Base-by-base conservation (phyloP, 2,888 invertebrate genomes). In the Meiosimyza platycephala region DNA sequence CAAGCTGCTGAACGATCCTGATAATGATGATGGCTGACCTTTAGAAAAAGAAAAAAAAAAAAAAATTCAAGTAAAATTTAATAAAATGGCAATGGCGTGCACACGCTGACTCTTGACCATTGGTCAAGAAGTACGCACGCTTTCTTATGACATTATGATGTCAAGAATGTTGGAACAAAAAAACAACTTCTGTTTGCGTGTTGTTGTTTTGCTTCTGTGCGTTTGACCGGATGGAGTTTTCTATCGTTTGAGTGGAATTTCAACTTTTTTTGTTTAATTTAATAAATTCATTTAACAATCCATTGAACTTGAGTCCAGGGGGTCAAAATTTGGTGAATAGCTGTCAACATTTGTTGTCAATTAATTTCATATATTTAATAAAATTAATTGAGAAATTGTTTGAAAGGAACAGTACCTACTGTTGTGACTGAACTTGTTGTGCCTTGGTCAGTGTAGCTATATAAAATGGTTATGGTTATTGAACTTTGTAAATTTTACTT, bases 21-120 rank as follows among this genome's bases (percentile, higher is more conserved):
- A 82, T 84, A 84, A 84, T 84, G 80, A 84, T 79, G 80, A 81
- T 82, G 80, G 83, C 85, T 85, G 84, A 85, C 84, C 84, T 83
- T 78, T 79, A 64, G 62, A 68, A 65, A 72, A 28, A 28, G 3
- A 2, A 28, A 4, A 28, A 28, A 28, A 28, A 28, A 28, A 28
- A 28, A 4, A 28, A 71, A 75, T n/a, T 50, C 11, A 50, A 12
- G 50, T 15, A 59, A 64, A 65, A 69, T 57, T 74, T 72, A 63
- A 51, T 63, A 82, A 85, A 85, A 85, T 85, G 84, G 85, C 78
- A 80, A 72, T 67, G 52, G 64, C 71, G 68, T 63, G 73, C 67
- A 64, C 76, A 77, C 74, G 28, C 77, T 85, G 85, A 85, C 86
- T 85, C 83, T 82, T 85, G 86, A 84, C 85, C 86, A 83, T 75